Conservation (phyloP, 2,113 vertebrate genomes). For the Calidris pygmaea region DNA sequence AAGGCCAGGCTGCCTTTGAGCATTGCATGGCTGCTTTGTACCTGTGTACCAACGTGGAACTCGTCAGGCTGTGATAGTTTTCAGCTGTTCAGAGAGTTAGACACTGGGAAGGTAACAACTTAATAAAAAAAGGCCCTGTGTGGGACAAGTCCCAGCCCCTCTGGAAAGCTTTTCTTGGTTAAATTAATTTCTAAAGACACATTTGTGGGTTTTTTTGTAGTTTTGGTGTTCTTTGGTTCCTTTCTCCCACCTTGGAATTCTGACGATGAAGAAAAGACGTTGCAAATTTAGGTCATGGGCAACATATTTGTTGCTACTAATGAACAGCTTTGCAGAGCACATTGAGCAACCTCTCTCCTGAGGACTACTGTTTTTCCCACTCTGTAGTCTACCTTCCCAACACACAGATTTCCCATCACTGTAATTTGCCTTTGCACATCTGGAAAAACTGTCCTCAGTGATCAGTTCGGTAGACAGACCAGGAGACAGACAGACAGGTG, state of each 20-base stretch:
- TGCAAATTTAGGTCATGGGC: background rate
- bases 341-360: background rate
- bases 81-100: background rate
- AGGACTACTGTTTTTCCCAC: background rate
- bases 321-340: background rate
- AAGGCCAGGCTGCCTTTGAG: background rate
- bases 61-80: background rate
- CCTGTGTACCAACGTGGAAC: background rate
- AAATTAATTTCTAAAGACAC: background rate
- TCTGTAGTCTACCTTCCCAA: background rate
- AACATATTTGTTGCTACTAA: background rate
- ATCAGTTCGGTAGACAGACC: background rate
- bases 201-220: background rate
- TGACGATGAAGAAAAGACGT: background rate
- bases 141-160: background rate
- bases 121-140: background rate
- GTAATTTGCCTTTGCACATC: background rate
- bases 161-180: background rate
- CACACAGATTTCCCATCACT: background rate
- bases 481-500: background rate
- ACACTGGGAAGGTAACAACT: background rate
- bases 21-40: background rate
- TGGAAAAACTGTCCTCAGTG: background rate
- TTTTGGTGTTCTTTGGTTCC: background rate
- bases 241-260: background rate